A percentile compares a stretch with the other conserved stretches of the same genome.
These are phyloP conservation scores for Zootermopsis nevadensis DNA, from an alignment of 2,888 invertebrate genomes.

Conservation along the genomic window DNA sequence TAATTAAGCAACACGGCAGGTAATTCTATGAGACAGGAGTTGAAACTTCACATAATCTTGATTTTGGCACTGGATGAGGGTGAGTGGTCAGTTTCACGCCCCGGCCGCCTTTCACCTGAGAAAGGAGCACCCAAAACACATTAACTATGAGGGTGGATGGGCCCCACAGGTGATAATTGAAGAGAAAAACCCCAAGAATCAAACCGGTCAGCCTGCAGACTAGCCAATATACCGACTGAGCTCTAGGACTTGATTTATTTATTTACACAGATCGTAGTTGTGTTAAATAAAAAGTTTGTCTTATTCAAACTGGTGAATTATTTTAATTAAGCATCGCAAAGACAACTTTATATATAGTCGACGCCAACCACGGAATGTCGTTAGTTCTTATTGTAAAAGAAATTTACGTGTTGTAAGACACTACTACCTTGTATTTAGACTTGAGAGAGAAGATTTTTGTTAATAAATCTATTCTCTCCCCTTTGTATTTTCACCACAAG, in stretches of 20 bases:
- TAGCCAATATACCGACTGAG: no score
- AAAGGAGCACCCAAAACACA: no score
- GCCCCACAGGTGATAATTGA: no score
- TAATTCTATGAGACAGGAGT: no score
- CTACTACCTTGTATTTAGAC: background rate
- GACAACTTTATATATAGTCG: conserved; percentile 42
- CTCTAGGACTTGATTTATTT: conserved; percentile 7
- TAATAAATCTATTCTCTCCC: background rate
- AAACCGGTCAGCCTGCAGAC: no score
- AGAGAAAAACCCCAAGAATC: no score
- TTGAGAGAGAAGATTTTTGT: background rate
- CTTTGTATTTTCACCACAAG: conserved; percentile 1
- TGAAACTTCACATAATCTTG: no score
- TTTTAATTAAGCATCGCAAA: conserved; percentile 24
- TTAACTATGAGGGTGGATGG: no score
- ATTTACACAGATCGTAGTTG: background rate
- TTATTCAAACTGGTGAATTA: background rate
- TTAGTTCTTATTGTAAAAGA: background rate
- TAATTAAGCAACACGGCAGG: no score
- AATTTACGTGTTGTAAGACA: conserved; percentile 21
- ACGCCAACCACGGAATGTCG: conserved; percentile 19
- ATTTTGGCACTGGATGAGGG: no score
- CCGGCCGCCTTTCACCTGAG: no score
- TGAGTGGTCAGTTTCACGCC: no score
- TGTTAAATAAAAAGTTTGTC: conserved; percentile 19